Conservation (phyloP, 2,797 vertebrate genomes). For the Alauda arvensis region DNA sequence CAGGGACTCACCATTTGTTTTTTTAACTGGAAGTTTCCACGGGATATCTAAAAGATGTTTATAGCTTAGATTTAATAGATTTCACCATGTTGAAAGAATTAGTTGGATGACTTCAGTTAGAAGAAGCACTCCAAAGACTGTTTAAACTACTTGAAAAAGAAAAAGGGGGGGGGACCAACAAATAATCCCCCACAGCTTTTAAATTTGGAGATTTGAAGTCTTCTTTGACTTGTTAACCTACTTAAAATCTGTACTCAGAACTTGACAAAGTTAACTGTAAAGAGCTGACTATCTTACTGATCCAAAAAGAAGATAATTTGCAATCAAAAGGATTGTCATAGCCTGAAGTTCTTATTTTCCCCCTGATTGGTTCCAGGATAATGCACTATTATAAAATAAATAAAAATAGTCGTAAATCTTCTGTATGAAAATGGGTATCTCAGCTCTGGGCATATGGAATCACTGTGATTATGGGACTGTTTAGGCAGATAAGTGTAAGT, state of each 20-base stretch:
- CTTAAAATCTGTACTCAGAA: not conserved
- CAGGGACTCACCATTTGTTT: not conserved
- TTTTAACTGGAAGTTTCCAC: constrained; percentile 19
- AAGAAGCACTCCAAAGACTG: not conserved
- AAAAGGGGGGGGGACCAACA: accelerated
- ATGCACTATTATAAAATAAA: not conserved
- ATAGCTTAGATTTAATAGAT: not conserved
- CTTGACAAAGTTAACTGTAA: not conserved
- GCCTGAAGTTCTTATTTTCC: not conserved
- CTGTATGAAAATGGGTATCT: not conserved
- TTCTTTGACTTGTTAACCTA: not conserved
- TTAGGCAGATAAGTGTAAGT: not conserved
- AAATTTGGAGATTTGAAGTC: not conserved
- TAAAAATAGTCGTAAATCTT: not conserved
- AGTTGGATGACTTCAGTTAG: not conserved
- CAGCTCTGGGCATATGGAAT: not conserved
- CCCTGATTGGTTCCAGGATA: not conserved
- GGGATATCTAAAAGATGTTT: not conserved
- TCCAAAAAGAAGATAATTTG: not conserved
- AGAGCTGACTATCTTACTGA: not conserved
- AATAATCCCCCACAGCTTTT: not conserved
- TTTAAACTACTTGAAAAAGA: not conserved
- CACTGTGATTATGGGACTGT: not conserved
- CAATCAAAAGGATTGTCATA: not conserved
- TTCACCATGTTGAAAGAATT: constrained; percentile 7